Evolutionary conservation across 2,888 invertebrate genomes (phyloP).

Genomic region (Tinea semifulvella): DNA sequence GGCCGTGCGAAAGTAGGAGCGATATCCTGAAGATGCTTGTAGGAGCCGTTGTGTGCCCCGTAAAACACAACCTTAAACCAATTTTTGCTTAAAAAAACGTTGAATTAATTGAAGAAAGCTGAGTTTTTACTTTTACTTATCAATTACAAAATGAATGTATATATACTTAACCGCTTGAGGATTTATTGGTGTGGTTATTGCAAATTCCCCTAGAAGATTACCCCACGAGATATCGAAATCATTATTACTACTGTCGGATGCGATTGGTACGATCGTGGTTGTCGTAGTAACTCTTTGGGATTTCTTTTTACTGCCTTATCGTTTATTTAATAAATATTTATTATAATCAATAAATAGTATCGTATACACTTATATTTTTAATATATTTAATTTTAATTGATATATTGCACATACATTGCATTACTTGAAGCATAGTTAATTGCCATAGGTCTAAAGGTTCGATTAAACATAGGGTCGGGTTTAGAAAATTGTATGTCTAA

Average conservation of each 20-base stretch:
- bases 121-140: no score
- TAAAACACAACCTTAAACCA: no score
- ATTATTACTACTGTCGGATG: not conserved
- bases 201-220: slow-evolving; percentile 43
- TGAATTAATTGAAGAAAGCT: no score
- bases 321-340: slow-evolving; percentile 24
- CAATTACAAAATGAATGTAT: no score
- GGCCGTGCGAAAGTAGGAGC: no score
- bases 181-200: slow-evolving; percentile 51
- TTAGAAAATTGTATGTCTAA: slow-evolving; percentile 40
- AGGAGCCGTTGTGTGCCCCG: no score
- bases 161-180: slow-evolving; percentile 30
- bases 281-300: slow-evolving; percentile 29
- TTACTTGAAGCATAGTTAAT: slow-evolving; percentile 30
- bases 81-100: no score
- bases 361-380: slow-evolving; percentile 23
- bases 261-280: slow-evolving; percentile 2
- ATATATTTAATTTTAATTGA: slow-evolving; percentile 17
- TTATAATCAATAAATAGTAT: slow-evolving; percentile 33
- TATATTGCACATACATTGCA: slow-evolving; percentile 27
- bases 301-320: slow-evolving; percentile 34
- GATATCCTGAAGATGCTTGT: no score
- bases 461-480: slow-evolving; percentile 36
- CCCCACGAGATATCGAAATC: slow-evolving; percentile 29
- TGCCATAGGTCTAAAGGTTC: slow-evolving; percentile 48